phyloP scores from a whole-genome alignment of 1,140 invertebrate species.

The Drosophila micromelanica region DNA sequence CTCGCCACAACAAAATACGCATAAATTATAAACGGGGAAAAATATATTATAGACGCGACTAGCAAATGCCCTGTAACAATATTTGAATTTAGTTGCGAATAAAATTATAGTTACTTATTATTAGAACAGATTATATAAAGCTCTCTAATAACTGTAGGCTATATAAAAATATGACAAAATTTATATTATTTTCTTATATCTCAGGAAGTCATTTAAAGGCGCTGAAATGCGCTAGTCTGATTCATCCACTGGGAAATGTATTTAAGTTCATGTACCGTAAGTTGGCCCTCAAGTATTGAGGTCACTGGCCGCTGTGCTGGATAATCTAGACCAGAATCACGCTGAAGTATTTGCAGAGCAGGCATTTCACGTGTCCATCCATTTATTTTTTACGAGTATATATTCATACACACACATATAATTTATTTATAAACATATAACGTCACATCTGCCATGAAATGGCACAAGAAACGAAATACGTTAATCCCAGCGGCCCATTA shows the following conservation, averaged over 20 bases:
- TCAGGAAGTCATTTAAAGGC: slow-evolving; percentile 24
- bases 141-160: not conserved
- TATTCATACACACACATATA: slow-evolving; percentile 10
- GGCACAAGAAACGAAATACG: slow-evolving; percentile 6
- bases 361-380: slow-evolving; percentile 21
- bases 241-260: not conserved
- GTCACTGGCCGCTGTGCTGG: slow-evolving; percentile 16
- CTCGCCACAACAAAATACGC: slow-evolving; percentile 18
- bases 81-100: not conserved
- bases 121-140: too few species aligned
- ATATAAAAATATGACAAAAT: too few species aligned
- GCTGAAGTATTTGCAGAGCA: slow-evolving; percentile 3
- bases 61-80: slow-evolving; percentile 15
- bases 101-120: not conserved
- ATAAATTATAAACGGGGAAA: slow-evolving; percentile 17
- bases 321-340: slow-evolving; percentile 30
- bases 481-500: slow-evolving; percentile 34
- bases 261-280: not conserved
- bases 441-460: slow-evolving; percentile 29
- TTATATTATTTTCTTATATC: not conserved
- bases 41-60: not conserved
- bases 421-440: not conserved
- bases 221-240: slow-evolving; percentile 19
- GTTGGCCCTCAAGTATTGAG: slow-evolving; percentile 37
- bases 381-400: not conserved